Evolutionary conservation across 2,888 invertebrate genomes (phyloP).

Genomic region (Priocnemis perturbator): DNA sequence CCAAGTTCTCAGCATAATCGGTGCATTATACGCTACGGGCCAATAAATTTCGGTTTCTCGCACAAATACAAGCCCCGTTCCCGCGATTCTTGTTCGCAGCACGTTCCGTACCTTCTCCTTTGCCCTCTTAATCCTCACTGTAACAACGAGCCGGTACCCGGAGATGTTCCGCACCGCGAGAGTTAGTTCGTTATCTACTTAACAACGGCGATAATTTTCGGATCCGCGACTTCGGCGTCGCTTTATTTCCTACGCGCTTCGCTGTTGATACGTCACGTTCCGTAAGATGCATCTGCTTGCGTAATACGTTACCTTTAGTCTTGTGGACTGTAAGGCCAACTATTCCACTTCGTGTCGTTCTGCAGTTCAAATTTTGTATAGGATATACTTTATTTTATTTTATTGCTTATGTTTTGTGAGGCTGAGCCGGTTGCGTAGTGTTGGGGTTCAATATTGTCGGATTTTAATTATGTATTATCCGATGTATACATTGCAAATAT

Average conservation of each 20-base stretch:
- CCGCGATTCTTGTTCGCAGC: conserved; percentile 18
- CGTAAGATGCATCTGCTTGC: neutral
- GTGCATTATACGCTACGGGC: conserved; percentile 4
- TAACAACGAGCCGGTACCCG: conserved; percentile 8
- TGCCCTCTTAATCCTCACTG: conserved; percentile 29
- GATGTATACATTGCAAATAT: too few relatives aligned
- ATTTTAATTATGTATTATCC: too few relatives aligned
- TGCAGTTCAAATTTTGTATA: too few relatives aligned
- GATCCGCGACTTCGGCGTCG: conserved; percentile 17
- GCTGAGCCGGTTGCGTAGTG: too few relatives aligned
- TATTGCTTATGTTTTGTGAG: too few relatives aligned
- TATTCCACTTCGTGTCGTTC: too few relatives aligned
- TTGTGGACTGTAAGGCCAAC: too few relatives aligned
- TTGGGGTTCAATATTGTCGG: too few relatives aligned
- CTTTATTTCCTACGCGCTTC: neutral
- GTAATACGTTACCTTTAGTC: too few relatives aligned
- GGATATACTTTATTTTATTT: too few relatives aligned
- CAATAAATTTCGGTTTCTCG: conserved; percentile 41
- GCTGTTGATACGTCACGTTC: conserved; percentile 29
- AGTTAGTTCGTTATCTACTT: conserved; percentile 24
- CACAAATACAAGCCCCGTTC: conserved; percentile 19
- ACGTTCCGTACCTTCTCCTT: conserved; percentile 9
- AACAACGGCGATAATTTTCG: conserved; percentile 26
- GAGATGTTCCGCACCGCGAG: conserved; percentile 12
- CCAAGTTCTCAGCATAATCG: conserved; percentile 8